phyloP scores from a whole-genome alignment of 2,797 vertebrate genomes.

The Sebastes minor region DNA sequence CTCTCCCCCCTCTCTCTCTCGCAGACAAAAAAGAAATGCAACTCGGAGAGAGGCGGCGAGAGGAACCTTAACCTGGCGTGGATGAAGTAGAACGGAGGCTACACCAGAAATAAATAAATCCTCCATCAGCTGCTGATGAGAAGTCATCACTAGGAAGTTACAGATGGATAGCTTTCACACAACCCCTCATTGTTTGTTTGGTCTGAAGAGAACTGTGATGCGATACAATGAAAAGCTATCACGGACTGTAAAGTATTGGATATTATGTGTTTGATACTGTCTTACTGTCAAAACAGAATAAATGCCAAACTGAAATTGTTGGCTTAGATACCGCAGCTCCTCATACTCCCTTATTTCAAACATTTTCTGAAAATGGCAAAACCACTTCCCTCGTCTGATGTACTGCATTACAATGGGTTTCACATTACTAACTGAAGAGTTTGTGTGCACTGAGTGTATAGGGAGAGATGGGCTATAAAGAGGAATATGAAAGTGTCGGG shows the following conservation, averaged over 20 bases:
- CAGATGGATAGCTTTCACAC: slow-evolving; percentile 79
- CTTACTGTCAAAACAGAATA: slow-evolving; percentile 72
- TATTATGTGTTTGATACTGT: slow-evolving; percentile 77
- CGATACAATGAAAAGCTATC: slow-evolving; percentile 75
- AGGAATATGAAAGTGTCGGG: slow-evolving; percentile 28
- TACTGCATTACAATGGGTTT: slow-evolving; percentile 41
- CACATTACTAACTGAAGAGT: slow-evolving; percentile 46
- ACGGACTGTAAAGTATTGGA: slow-evolving; percentile 67
- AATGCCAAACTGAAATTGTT: slow-evolving; percentile 65
- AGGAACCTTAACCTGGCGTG: slow-evolving; percentile 67
- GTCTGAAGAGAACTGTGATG: slow-evolving; percentile 70
- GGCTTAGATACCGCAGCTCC: slow-evolving; percentile 60
- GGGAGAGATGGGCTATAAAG: background rate
- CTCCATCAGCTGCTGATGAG: slow-evolving; percentile 78
- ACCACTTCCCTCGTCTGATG: slow-evolving; percentile 45
- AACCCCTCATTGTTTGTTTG: slow-evolving; percentile 73
- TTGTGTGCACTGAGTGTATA: slow-evolving; percentile 23
- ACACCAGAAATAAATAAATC: slow-evolving; percentile 46
- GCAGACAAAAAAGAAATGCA: slow-evolving; percentile 75
- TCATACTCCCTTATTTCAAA: slow-evolving; percentile 48
- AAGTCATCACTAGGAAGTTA: slow-evolving; percentile 78
- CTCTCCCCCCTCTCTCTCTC: slow-evolving; percentile 51
- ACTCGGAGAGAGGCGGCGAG: slow-evolving; percentile 48
- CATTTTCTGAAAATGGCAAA: slow-evolving; percentile 60
- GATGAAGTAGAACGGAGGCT: slow-evolving; percentile 68